Evolutionary conservation across 1,140 invertebrate genomes (phyloP), one percentile per base, ranked within the genome.

Genomic region (Ips typographus): DNA sequence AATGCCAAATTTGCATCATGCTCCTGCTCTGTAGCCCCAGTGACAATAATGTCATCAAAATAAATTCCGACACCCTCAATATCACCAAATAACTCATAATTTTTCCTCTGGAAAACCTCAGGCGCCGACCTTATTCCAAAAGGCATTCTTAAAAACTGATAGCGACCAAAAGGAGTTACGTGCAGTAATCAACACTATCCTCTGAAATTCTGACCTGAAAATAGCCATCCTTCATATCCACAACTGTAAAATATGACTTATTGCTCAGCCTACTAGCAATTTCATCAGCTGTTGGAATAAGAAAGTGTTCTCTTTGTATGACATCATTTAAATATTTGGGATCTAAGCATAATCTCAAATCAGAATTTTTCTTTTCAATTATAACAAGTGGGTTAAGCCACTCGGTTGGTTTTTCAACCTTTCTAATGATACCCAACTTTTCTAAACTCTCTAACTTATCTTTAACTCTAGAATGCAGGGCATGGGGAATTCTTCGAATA

Each of bases 381-480:
- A 62, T n/a, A 37, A 47, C 38, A 44, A 62, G 8, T n/a, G 60
- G 37, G 37, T 62, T 62, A 4, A 62, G 40, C 60, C 2, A 62
- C 4, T 62, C 60, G 5, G 60, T 62, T n/a, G 60, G 60, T 44
- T 62, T 44, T 22, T 47, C 43, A 7, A 62, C 43, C 47, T 62
- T 62, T 5, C 40, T 44, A 37, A 62, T 62, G 3, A 62, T 62
- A n/a, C 43, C 38, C 8, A 44, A 4, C 4, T 43, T 38, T 44
- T 44, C 41, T 8, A 62, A n/a, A 22, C 47, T 37, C 7, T 47
- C 43, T 42, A 62, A 62, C 5, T 3, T 47, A 43, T 37, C 6
- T 62, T 62, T 62, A 5, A 47, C 44, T 5, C 37, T 60, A 2
- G 3, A 40, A 60, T 44, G 58, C 58, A 60, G 42, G 5, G 38